A percentile compares a stretch with the other conserved stretches of the same genome.
phyloP scores from a whole-genome alignment of 2,797 vertebrate species.

The Pipistrellus nathusii region DNA sequence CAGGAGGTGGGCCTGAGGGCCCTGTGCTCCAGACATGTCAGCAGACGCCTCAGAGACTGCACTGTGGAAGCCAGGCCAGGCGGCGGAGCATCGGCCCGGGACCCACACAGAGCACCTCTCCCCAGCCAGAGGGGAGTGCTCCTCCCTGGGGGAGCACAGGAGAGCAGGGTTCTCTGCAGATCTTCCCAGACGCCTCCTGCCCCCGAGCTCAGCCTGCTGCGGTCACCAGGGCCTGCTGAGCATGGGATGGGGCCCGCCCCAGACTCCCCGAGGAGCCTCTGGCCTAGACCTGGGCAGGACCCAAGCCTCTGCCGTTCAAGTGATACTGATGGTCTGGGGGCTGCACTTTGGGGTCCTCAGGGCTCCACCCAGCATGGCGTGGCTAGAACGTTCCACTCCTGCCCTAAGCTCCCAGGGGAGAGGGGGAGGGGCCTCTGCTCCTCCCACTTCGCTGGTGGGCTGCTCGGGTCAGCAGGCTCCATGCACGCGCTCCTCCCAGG shows the following conservation, averaged over 20 bases:
- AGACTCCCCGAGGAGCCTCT: neutral
- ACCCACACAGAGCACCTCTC: neutral
- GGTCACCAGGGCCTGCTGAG: neutral
- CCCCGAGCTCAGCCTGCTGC: neutral
- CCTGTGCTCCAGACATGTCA: neutral
- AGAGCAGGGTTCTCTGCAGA: neutral
- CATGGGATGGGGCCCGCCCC: neutral
- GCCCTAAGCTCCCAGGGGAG: neutral
- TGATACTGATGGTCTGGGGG: neutral
- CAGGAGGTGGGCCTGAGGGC: neutral
- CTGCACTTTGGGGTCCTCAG: neutral
- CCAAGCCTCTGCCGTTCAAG: neutral
- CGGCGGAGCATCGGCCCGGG: neutral
- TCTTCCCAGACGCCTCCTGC: neutral
- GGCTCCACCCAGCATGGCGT: neutral
- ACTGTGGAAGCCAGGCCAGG: neutral
- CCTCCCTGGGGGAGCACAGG: neutral
- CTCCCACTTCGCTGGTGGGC: neutral
- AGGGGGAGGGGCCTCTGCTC: too few relatives aligned
- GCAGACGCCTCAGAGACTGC: neutral
- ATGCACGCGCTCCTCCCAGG: neutral
- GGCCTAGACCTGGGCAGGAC: neutral
- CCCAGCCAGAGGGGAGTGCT: neutral
- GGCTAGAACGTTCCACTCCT: neutral
- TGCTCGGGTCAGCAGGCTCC: neutral